Base-by-base conservation (phyloP, 2,113 vertebrate species). In the Scatophagus argus region DNA sequence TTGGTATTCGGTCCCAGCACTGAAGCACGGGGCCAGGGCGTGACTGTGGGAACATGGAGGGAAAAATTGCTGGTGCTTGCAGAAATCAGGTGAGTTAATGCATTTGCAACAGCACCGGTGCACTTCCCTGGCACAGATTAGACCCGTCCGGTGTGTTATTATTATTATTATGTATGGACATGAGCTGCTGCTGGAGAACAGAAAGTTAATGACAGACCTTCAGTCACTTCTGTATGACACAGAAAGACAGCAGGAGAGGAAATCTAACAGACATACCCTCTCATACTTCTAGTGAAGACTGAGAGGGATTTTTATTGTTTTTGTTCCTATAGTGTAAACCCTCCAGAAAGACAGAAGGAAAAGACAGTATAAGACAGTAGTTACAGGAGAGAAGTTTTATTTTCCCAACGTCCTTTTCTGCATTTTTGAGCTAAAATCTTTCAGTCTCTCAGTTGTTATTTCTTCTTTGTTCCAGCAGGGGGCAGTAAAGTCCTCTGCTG, bases 401-500 rank as follows among this genome's bases (percentile, higher is more conserved):
- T n/a, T n/a, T n/a, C n/a, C n/a, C n/a, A n/a, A n/a, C 11, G 2
- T 64, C 5, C 12, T 23, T 43, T 17, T 2, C 34, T 58, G 23
- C 21, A 41, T 36, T 68, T n/a, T 62, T 61, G 0, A 60, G 14
- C 8, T 16, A 14, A 47, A 74, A 21, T 4, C 3, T 8, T 39
- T 44, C 5, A 23, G 21, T 27, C 25, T 27, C 41, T 32, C 44
- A 59, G 14, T 44, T 34, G 4, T 54, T 69, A 19, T 49, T 73
- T 54, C 19, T 13, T 23, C 5, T 32, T 66, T 55, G 0, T 1
- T 51, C 88, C 92, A 88, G 52, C 80, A 92, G 91, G 81, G 87
- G 82, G 80, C 79, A 90, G 85, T 79, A 89, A 16, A 87, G 63
- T 69, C 56, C 49, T 83, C 66, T 56, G n/a, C 29, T 51, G 29